A percentile compares a stretch with the other conserved stretches of the same genome.
Evolutionary conservation across 2,888 invertebrate species (phyloP).

Genomic region (Parthenolecanium corni): DNA sequence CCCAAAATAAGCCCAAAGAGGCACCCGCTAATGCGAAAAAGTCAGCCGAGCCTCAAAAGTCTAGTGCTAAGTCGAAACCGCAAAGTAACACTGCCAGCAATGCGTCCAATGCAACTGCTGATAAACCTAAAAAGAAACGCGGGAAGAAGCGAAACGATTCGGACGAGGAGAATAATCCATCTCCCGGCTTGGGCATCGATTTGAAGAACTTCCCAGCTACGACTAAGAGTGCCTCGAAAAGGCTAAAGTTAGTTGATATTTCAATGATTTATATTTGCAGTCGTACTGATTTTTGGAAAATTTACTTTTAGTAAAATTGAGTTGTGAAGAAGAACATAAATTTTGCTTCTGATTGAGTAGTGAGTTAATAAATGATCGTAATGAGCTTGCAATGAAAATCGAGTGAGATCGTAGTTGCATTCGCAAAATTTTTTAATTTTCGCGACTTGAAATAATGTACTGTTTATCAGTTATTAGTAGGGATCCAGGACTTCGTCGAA

Average conservation of each 20-base stretch:
- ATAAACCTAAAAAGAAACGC: conserved; percentile 7
- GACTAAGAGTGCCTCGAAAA: not conserved
- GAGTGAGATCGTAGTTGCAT: no score
- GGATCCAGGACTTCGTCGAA: no score
- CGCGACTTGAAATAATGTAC: no score
- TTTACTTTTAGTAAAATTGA: no score
- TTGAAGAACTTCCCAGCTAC: conserved; percentile 13
- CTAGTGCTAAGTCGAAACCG: conserved; percentile 7
- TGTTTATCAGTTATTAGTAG: no score
- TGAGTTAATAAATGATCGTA: no score
- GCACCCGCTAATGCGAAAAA: conserved; percentile 5
- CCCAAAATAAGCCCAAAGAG: conserved; percentile 5
- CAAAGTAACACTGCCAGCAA: conserved; percentile 1
- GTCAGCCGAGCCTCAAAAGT: conserved; percentile 4
- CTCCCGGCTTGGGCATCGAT: conserved; percentile 6
- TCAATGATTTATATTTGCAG: not conserved
- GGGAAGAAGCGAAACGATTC: conserved; percentile 4
- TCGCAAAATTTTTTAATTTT: no score
- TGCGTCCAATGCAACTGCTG: not conserved
- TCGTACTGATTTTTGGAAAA: no score
- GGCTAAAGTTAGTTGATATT: conserved; percentile 23
- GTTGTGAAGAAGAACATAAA: no score
- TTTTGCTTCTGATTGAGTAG: no score
- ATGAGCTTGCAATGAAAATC: no score
- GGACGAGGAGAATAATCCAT: conserved; percentile 5